Evolutionary conservation across 92 coral and sea anemone genomes (phyloP).

Genomic region (Porites lobata): DNA sequence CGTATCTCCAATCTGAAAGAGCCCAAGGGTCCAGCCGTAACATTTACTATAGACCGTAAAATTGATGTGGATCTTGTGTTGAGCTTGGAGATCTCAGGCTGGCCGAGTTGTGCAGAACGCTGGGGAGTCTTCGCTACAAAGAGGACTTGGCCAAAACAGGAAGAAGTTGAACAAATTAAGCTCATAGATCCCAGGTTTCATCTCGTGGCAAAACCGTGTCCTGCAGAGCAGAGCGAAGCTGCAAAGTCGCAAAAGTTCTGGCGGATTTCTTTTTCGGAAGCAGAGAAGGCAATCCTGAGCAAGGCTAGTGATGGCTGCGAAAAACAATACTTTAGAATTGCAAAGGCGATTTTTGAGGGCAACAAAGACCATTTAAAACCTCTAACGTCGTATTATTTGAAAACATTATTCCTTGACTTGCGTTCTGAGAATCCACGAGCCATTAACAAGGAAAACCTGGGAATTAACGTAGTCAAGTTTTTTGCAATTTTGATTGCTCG

Average conservation of each 20-base stretch:
- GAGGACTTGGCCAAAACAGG: constrained; percentile 37
- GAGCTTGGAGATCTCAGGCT: constrained; percentile 48
- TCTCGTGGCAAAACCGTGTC: constrained; percentile 59
- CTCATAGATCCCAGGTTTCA: constrained; percentile 7
- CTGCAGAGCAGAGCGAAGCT: not conserved
- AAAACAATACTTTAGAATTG: constrained; percentile 43
- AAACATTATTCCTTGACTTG: constrained; percentile 55
- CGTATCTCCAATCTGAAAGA: not conserved
- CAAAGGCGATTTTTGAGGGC: constrained; percentile 52
- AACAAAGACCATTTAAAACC: constrained; percentile 36
- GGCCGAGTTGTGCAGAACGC: constrained; percentile 47
- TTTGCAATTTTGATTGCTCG: constrained; percentile 21
- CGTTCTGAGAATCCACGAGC: constrained; percentile 10
- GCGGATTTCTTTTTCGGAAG: constrained; percentile 72
- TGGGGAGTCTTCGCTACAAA: constrained; percentile 51
- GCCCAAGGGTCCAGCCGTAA: constrained; percentile 66
- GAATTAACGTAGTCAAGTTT: constrained; percentile 42
- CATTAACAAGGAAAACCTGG: constrained; percentile 16
- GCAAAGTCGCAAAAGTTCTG: constrained; percentile 15
- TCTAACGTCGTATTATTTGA: constrained; percentile 52
- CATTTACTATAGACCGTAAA: constrained; percentile 30
- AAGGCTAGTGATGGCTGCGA: constrained; percentile 2
- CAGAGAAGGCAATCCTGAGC: constrained; percentile 51
- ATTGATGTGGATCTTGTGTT: constrained; percentile 56
- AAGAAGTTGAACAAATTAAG: constrained; percentile 40